Evolutionary conservation across 2,888 invertebrate species (phyloP), one percentile per base, ranked within the genome.

Genomic region (Ramazzottius varieornatus): DNA sequence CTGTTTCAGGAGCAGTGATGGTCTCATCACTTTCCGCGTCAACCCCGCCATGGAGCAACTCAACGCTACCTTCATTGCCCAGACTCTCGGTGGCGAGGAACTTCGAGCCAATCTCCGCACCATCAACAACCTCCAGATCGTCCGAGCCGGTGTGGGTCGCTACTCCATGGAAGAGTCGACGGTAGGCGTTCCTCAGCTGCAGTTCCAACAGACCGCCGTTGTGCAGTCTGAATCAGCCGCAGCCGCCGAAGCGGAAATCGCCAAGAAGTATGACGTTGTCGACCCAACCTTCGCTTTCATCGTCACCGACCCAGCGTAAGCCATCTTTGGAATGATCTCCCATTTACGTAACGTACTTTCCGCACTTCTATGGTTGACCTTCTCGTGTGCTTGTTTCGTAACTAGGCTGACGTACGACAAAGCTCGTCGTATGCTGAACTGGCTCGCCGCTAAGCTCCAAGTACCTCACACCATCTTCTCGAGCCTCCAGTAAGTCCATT

Each of bases 271-370:
- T 46, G 73, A 73, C 63, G 68, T 73, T 1, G 83, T 85, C 63
- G 86, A 88, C 72, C 82, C 84, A 32, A 84, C 86, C 70, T 86
- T 84, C 72, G 84, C 87, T 1, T 86, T 85, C 74, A 83, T 90
- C 67, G 80, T 82, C 70, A 83, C 88, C 68, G 83, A 84, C 73
- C 83, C 84, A 72, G 81, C 82, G 84, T 86, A 78, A 67, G 69
- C 67, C 20, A 34, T n/a, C 54, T 4, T 54, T 24, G n/a, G n/a
- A n/a, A n/a, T 54, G 8, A 13, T 20, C 40, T 40, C 40, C 40
- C 40, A 40, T 40, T 40, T 20, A 40, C 40, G 8, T 40, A n/a
- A n/a, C n/a, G n/a, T n/a, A n/a, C n/a, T n/a, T n/a, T n/a, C n/a
- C n/a, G n/a, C n/a, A n/a, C n/a, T n/a, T n/a, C n/a, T n/a, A n/a